Conservation (phyloP, 2,113 vertebrate genomes). For the Rafetus swinhoei region DNA sequence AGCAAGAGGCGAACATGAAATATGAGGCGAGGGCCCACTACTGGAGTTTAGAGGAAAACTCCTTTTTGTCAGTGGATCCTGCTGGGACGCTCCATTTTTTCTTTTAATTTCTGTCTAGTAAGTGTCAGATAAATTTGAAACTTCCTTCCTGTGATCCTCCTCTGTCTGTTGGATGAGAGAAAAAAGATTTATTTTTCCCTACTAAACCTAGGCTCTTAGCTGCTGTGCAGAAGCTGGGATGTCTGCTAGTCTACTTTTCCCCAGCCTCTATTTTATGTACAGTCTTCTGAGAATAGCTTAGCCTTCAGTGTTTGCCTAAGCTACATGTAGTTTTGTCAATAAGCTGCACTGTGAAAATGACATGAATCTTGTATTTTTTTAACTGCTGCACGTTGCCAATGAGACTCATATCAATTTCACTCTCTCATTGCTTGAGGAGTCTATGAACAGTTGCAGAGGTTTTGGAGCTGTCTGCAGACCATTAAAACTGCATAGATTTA, state of each 20-base stretch:
- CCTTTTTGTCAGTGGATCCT: not conserved
- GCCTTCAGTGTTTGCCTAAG: not conserved
- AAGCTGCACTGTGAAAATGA: not conserved
- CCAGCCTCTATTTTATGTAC: not conserved
- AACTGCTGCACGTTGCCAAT: not conserved
- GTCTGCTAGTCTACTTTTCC: not conserved
- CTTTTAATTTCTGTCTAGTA: not conserved
- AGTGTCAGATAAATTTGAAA: not conserved
- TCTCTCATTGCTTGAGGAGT: not conserved
- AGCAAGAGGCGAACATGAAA: not conserved
- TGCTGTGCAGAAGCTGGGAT: not conserved
- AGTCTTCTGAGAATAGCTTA: not conserved
- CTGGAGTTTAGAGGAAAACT: not conserved
- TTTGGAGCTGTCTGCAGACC: not conserved
- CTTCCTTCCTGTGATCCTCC: not conserved
- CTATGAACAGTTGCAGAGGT: not conserved
- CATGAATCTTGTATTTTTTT: not conserved
- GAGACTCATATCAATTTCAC: not conserved
- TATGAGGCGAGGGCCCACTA: not conserved
- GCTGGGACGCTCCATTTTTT: not conserved
- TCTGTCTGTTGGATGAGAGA: not conserved
- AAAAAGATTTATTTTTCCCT: not conserved
- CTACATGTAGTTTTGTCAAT: accelerated
- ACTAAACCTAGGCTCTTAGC: not conserved
- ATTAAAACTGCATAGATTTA: not conserved